Conservation (phyloP, 2,113 vertebrate species). For the Pterocles gutturalis region DNA sequence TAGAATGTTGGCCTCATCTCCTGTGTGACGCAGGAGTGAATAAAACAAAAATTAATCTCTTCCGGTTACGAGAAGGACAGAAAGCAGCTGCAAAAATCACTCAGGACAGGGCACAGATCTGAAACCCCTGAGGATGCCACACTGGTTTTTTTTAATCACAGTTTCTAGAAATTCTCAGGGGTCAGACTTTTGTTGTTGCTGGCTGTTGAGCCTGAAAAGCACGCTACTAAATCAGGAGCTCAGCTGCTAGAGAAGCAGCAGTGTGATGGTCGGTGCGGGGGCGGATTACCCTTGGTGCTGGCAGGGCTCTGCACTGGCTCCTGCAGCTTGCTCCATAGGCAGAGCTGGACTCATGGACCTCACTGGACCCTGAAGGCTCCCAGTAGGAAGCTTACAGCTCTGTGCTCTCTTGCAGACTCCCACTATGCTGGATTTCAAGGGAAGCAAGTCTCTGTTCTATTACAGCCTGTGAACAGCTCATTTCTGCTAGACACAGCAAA, state of each 20-base stretch:
- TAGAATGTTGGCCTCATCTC: background rate
- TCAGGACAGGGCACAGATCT: background rate
- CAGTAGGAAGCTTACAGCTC: accelerated
- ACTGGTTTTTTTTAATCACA: background rate
- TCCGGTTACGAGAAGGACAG: background rate
- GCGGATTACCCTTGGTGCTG: accelerated
- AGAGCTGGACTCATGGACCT: background rate
- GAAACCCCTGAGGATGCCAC: background rate
- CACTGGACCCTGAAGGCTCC: background rate
- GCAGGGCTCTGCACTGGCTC: background rate
- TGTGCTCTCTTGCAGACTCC: background rate
- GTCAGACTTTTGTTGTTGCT: background rate
- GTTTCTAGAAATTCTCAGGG: background rate
- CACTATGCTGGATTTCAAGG: background rate
- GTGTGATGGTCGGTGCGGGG: background rate
- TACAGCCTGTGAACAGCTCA: background rate
- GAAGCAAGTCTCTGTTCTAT: background rate
- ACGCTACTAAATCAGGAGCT: accelerated
- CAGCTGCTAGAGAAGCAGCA: background rate
- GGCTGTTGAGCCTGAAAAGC: background rate
- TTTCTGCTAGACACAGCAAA: background rate
- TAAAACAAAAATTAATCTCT: background rate
- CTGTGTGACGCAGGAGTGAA: accelerated
- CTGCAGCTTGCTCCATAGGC: background rate
- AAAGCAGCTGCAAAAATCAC: background rate